Evolutionary conservation across 2,888 invertebrate species (phyloP), one percentile per base, ranked within the genome.

Genomic region (Polietes domitor): DNA sequence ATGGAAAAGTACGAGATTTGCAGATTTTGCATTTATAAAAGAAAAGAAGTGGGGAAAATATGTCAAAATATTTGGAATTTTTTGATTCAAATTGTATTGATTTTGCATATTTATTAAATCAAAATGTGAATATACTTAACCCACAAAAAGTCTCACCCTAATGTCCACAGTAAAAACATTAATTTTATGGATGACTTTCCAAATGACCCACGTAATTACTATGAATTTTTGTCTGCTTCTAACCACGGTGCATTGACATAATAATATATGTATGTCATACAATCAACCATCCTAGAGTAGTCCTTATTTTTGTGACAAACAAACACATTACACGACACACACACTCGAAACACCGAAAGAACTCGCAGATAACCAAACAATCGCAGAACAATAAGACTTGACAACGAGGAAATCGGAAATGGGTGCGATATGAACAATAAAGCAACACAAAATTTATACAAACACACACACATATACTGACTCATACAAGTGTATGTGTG

Each of bases 331-430:
- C 61, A 61, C 24, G 68, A 73, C 32, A 68, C 65, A 61, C 53
- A 50, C 28, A 24, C 71, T 41, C 10, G 5, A 65, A 26, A 47
- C 28, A 72, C 10, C 19, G 17, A n/a, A 1, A 53, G 26, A 24
- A 26, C 15, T 15, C 26, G 32, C 17, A 63, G n/a, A 75, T 3
- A 50, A 37, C 41, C 32, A 32, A 19, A 58, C 53, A 65, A 32
- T 2, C 37, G 10, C 32, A 32, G 24, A 61, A 61, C 37, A 68
- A 68, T 43, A 32, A 10, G 15, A 75, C 37, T 65, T 43, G 17
- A 41, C 28, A 68, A 76, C 28, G 55, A 72, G 75, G 72, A 82
- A 75, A 82, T 76, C 82, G 55, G 71, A 79, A 82, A 72, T 75
- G 58, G 72, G n/a, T 79, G 50, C 47, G 55, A 75, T 74, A 70